Evolutionary conservation across 37 sponge, comb jelly and placozoan genomes (phyloP).

Genomic region (Diacarnus erythraeanus): DNA sequence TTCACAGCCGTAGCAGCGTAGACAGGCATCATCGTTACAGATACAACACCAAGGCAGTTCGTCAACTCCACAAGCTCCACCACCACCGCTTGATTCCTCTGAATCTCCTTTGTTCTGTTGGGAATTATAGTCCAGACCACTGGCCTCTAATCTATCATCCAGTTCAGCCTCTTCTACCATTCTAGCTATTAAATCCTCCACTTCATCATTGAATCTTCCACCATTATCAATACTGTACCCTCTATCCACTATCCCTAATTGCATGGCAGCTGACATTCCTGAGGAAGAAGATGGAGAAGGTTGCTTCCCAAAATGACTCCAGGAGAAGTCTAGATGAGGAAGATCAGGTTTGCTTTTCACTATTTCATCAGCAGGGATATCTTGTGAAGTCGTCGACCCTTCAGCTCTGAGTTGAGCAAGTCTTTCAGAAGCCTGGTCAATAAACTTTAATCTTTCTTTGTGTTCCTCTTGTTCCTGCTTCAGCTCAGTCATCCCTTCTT

Average conservation of each 20-base stretch:
- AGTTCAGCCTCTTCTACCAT: conserved; percentile 64
- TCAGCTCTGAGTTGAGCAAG: conserved; percentile 16
- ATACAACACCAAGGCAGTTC: conserved; percentile 97
- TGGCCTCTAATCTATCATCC: conserved; percentile 60
- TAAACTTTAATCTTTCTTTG: background rate
- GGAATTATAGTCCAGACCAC: conserved; percentile 26
- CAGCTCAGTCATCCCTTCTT: background rate
- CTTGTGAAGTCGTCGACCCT: background rate
- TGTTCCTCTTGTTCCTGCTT: background rate
- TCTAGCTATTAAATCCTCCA: conserved; percentile 58
- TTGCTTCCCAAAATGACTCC: conserved; percentile 48
- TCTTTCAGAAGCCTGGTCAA: conserved; percentile 4
- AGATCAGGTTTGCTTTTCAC: conserved; percentile 19
- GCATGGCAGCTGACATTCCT: conserved; percentile 1
- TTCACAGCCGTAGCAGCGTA: conserved; percentile 88
- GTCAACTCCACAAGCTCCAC: conserved; percentile 20
- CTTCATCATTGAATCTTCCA: conserved; percentile 41
- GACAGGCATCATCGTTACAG: conserved; percentile 86
- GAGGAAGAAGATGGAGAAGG: background rate
- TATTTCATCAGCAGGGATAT: conserved; percentile 17
- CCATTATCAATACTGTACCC: background rate
- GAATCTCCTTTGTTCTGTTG: background rate
- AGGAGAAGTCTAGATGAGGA: conserved; percentile 26
- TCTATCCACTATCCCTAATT: background rate
- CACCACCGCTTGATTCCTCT: background rate